phyloP scores from a whole-genome alignment of 2,113 vertebrate genomes.

The Lampris incognitus region DNA sequence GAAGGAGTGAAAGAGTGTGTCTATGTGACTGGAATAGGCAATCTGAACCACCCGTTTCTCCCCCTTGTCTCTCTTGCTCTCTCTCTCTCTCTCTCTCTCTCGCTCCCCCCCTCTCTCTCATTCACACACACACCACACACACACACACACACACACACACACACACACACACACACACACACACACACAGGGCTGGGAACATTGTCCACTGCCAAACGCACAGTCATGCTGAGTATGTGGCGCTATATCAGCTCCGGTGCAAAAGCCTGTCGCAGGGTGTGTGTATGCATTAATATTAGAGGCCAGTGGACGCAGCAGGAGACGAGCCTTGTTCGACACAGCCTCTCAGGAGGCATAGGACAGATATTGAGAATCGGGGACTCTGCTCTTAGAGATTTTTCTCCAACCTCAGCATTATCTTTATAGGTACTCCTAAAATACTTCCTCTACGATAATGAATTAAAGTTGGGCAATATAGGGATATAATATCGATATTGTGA shows the following conservation, averaged over 20 bases:
- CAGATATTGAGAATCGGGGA: neutral
- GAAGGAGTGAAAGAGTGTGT: constrained; percentile 51
- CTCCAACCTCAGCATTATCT: constrained; percentile 22
- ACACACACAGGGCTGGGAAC: neutral
- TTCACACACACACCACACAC: neutral
- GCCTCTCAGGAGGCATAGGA: constrained; percentile 32
- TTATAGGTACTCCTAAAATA: constrained; percentile 13
- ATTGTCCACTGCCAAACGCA: constrained; percentile 33
- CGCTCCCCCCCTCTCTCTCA: neutral
- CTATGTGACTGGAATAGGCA: constrained; percentile 71
- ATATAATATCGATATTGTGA: no score
- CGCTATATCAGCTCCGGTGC: constrained; percentile 15
- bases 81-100: neutral
- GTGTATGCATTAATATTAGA: constrained; percentile 51
- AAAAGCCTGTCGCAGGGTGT: neutral
- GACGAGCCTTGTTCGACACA: constrained; percentile 22
- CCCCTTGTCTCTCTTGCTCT: neutral
- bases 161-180: constrained; percentile 1
- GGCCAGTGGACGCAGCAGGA: constrained; percentile 17
- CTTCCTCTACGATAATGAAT: neutral
- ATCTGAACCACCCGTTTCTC: constrained; percentile 48
- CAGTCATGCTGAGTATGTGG: constrained; percentile 13
- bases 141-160: neutral
- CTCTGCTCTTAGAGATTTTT: constrained; percentile 23
- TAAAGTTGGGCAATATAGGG: no score